Evolutionary conservation across 2,113 vertebrate genomes (phyloP), one percentile per base, ranked within the genome.

Genomic region (Dinomys branickii): DNA sequence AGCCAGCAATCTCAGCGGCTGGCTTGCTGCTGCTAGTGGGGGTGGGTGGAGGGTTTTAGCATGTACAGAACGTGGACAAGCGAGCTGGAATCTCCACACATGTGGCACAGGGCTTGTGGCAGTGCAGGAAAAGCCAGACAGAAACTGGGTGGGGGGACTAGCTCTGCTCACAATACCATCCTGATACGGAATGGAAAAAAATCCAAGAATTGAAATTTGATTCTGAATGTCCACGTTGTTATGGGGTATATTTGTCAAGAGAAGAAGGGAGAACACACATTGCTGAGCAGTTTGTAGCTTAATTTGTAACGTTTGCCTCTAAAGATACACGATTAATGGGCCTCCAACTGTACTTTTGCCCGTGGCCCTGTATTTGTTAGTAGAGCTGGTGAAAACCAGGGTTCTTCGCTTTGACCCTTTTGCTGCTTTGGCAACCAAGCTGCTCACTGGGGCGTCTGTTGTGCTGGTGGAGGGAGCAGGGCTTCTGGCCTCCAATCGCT

Each of bases 311-410:
- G 56, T 75, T 56, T 3, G 28, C 3, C 58, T 59, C 33, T 85
- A 47, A 14, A 10, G 6, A 3, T 30, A 0, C 2, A 17, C 0
- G 5, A 33, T 11, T 56, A 56, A 3, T 0, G 5, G n/a, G 3
- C 14, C 19, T 78, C 58, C 41, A 5, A 81, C 22, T n/a, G 4
- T 26, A 54, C 35, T 65, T 84, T 35, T 33, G 9, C 16, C 6
- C 35, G 16, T 47, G 0, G 7, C 1, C 75, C 44, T 78, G 30
- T 11, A 13, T 16, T 71, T 19, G 3, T 50, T 20, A 52, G 17
- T 6, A 7, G 35, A 44, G 22, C 33, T 56, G 1, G 56, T 56
- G 30, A 14, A 58, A 77, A 11, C 5, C 17, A 73, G 85, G 52
- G n/a, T 24, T 30, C 41, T 13, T 41, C 24, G 26, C n/a, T 11